A percentile compares a stretch with the other conserved stretches of the same genome.
phyloP scores from a whole-genome alignment of 2,113 vertebrate genomes.

The Pipra filicauda region DNA sequence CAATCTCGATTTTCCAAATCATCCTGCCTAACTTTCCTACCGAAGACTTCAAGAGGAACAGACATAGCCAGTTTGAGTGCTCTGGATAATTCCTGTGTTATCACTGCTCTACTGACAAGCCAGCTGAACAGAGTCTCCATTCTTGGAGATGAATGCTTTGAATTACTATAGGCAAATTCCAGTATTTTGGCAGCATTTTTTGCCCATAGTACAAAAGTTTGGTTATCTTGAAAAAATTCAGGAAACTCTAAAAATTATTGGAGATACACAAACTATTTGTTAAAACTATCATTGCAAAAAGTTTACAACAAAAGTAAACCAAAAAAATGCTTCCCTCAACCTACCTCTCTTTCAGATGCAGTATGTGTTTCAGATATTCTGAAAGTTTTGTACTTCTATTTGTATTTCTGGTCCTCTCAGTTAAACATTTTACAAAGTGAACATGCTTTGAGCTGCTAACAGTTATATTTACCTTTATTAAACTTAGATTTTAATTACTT shows the following conservation, averaged over 20 bases:
- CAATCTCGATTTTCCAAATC: not conserved
- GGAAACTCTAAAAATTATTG: not conserved
- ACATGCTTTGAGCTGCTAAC: not conserved
- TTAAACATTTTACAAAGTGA: not conserved
- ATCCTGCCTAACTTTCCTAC: not conserved
- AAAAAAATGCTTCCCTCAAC: not conserved
- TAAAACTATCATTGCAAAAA: not conserved
- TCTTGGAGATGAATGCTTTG: not conserved
- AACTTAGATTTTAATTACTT: not conserved
- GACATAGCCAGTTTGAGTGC: not conserved
- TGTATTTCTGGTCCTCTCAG: not conserved
- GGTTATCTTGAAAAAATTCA: not conserved
- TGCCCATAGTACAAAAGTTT: not conserved
- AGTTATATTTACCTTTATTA: not conserved
- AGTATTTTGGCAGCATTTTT: not conserved
- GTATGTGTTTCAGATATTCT: not conserved
- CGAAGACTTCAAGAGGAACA: not conserved
- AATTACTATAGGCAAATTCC: not conserved
- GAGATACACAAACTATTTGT: not conserved
- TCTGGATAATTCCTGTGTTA: not conserved
- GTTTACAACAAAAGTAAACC: not conserved
- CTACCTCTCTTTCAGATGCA: not conserved
- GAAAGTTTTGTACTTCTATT: not conserved
- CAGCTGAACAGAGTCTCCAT: not conserved
- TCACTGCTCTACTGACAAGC: not conserved